Conservation (phyloP, 2,888 invertebrate genomes). For the Pegoplata infirma region DNA sequence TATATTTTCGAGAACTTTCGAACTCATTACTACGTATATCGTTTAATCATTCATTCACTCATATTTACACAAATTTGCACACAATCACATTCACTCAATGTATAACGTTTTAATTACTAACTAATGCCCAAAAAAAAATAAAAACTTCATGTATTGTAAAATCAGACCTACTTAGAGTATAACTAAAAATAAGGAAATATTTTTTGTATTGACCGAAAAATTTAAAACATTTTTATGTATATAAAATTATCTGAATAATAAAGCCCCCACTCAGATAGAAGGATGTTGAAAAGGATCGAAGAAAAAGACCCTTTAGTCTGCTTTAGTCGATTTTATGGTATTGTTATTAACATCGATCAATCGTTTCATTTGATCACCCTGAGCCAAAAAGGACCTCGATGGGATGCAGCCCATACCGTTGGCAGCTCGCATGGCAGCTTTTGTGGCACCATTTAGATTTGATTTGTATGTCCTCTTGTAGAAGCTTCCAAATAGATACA, state of each 20-base stretch:
- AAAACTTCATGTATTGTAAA: conserved; percentile 10
- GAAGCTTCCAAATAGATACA: conserved; percentile 81
- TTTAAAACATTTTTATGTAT: background rate
- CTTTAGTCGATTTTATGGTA: conserved; percentile 70
- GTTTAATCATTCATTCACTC: conserved; percentile 11
- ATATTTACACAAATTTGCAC: conserved; percentile 35
- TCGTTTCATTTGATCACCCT: conserved; percentile 73
- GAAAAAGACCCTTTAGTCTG: conserved; percentile 67
- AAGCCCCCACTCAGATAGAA: conserved; percentile 9
- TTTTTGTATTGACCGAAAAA: background rate
- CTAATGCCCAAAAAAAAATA: conserved; percentile 6
- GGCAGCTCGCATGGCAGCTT: conserved; percentile 71
- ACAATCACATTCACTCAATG: conserved; percentile 44
- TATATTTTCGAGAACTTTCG: too few relatives aligned
- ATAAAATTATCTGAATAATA: conserved; percentile 15
- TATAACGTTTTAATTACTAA: conserved; percentile 50
- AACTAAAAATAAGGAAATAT: conserved; percentile 9
- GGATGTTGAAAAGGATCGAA: conserved; percentile 27
- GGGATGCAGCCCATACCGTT: conserved; percentile 74
- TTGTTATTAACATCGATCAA: conserved; percentile 76
- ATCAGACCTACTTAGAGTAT: conserved; percentile 17
- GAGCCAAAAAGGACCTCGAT: conserved; percentile 67
- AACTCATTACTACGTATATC: too few relatives aligned
- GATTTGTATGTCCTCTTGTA: conserved; percentile 80
- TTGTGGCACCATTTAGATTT: conserved; percentile 66